phyloP scores from a whole-genome alignment of 2,113 vertebrate genomes.

The Tringa solitaria region DNA sequence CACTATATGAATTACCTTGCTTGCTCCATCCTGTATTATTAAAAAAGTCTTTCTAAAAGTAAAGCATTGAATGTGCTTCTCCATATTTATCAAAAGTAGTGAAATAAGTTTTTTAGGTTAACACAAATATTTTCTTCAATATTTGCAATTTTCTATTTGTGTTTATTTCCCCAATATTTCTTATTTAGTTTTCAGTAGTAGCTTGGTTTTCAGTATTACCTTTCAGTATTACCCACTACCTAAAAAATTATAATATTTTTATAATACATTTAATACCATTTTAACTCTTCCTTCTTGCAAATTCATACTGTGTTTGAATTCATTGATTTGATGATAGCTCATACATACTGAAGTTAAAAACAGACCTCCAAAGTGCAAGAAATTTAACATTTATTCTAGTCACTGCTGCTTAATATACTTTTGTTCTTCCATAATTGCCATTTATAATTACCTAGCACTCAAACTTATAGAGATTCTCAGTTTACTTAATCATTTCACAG shows the following conservation, averaged over 20 bases:
- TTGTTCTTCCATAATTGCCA: background rate
- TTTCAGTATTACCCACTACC: too few relatives aligned
- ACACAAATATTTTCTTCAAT: background rate
- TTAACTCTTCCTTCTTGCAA: background rate
- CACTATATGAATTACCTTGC: background rate
- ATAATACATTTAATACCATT: background rate
- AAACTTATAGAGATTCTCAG: slow-evolving; percentile 13
- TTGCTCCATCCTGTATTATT: background rate
- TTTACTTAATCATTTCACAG: slow-evolving; percentile 47
- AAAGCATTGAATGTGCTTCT: background rate
- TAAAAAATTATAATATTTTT: background rate
- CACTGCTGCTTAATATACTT: background rate
- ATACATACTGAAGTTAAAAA: background rate
- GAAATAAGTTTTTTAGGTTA: background rate
- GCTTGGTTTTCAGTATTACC: background rate
- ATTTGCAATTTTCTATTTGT: background rate
- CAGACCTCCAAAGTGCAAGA: background rate
- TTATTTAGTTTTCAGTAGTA: background rate
- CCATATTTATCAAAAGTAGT: background rate
- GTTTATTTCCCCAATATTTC: background rate
- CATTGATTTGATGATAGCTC: background rate
- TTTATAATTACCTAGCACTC: slow-evolving; percentile 18
- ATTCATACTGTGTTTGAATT: background rate
- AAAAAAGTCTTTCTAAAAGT: background rate
- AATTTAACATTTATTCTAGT: background rate